These are phyloP conservation scores for Sebastes schlegelii DNA, from an alignment of 2,113 vertebrate genomes.

Conservation along the genomic window DNA sequence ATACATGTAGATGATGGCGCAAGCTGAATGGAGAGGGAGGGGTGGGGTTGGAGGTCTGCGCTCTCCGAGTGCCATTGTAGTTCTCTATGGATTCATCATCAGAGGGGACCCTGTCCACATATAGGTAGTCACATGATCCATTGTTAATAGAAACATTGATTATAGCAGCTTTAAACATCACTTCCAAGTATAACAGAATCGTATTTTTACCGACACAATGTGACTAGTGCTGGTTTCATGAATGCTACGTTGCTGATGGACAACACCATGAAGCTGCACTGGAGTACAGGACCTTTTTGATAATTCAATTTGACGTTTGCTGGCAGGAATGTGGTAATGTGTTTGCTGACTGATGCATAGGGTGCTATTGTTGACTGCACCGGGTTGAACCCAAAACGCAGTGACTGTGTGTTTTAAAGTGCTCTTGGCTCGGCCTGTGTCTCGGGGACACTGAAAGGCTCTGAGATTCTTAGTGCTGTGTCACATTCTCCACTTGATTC, in stretches of 20 bases:
- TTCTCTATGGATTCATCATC: neutral
- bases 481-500: constrained; percentile 36
- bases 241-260: neutral
- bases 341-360: constrained; percentile 6
- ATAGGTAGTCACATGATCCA: neutral
- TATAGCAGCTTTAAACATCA: neutral
- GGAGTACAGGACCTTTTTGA: neutral
- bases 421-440: neutral
- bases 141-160: neutral
- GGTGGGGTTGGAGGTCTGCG: no score
- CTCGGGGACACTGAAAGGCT: neutral
- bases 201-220: no score
- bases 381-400: neutral
- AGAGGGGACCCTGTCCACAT: neutral
- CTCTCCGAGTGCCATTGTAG: no score
- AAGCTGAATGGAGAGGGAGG: no score
- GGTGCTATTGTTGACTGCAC: neutral
- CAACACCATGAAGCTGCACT: neutral
- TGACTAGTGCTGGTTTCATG: neutral
- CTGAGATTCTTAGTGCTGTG: constrained; percentile 9
- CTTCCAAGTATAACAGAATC: neutral
- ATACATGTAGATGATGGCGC: no score
- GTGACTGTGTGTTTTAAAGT: neutral
- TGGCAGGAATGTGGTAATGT: constrained; percentile 25
- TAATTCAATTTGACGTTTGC: constrained; percentile 34